Evolutionary conservation across 2,113 vertebrate genomes (phyloP).

Genomic region (Arizona elegans): DNA sequence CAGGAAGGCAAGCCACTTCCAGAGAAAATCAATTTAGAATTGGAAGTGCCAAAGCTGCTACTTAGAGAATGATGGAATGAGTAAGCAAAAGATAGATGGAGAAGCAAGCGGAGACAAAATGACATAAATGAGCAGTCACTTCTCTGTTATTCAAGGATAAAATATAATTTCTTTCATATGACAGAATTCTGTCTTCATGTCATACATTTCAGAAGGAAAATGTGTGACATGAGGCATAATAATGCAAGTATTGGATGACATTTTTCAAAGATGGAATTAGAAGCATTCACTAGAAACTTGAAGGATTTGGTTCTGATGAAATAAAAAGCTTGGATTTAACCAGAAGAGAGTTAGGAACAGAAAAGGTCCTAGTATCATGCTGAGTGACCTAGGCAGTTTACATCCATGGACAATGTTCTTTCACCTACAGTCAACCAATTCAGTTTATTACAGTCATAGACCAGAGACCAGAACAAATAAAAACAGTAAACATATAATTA

Average conservation of each 20-base stretch:
- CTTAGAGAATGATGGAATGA: background rate
- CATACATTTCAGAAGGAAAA: slow-evolving; percentile 37
- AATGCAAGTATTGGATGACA: background rate
- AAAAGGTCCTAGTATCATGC: slow-evolving; percentile 8
- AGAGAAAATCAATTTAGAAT: background rate
- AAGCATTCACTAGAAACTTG: background rate
- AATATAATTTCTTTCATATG: slow-evolving; percentile 32
- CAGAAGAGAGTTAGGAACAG: background rate
- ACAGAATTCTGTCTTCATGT: slow-evolving; percentile 29
- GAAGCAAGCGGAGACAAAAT: slow-evolving; percentile 36
- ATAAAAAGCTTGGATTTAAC: background rate
- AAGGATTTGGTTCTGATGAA: background rate
- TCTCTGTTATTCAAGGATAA: slow-evolving; percentile 43
- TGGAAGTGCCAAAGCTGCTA: background rate
- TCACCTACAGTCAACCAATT: background rate
- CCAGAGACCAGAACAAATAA: too few species aligned
- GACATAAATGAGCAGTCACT: slow-evolving; percentile 38
- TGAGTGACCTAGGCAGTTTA: slow-evolving; percentile 26
- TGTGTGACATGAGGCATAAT: slow-evolving; percentile 2
- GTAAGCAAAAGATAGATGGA: slow-evolving; percentile 32
- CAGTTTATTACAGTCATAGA: too few species aligned
- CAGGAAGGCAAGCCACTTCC: background rate
- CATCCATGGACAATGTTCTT: slow-evolving; percentile 10
- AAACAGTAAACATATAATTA: too few species aligned
- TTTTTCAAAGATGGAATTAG: slow-evolving; percentile 32